Percentiles rank a stretch among this genome's conserved stretches.
Evolutionary conservation across 2,797 vertebrate species (phyloP).

Genomic region (Nyctalus aviator): DNA sequence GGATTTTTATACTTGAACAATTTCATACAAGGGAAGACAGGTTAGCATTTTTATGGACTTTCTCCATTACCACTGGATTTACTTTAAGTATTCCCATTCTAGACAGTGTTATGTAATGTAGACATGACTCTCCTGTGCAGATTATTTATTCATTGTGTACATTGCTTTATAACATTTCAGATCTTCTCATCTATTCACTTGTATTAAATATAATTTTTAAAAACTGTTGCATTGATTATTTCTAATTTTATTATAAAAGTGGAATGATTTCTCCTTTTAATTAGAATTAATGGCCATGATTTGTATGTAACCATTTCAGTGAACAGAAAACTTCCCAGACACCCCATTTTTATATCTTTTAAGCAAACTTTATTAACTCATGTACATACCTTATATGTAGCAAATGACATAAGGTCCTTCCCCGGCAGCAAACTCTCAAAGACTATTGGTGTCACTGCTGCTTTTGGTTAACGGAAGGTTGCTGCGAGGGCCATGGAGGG

Average conservation of each 20-base stretch:
- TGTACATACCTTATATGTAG: neutral
- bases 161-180: slow-evolving; percentile 93
- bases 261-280: slow-evolving; percentile 39
- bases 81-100: slow-evolving; percentile 93
- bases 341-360: neutral
- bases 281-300: slow-evolving; percentile 16
- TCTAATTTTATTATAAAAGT: slow-evolving; percentile 79
- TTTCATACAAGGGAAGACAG: slow-evolving; percentile 99
- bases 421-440: neutral
- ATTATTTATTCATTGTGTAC: slow-evolving; percentile 93
- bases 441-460: neutral
- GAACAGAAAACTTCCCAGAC: neutral
- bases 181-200: slow-evolving; percentile 95
- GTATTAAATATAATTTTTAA: slow-evolving; percentile 93
- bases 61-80: slow-evolving; percentile 97
- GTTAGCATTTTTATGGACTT: slow-evolving; percentile 95
- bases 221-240: slow-evolving; percentile 84
- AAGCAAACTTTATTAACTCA: slow-evolving; percentile 20
- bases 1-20: slow-evolving; percentile 99
- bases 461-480: neutral
- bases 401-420: neutral
- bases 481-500: no score
- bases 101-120: slow-evolving; percentile 94
- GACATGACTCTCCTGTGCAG: slow-evolving; percentile 95
- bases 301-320: neutral